Evolutionary conservation across 1,140 invertebrate genomes (phyloP).

Genomic region (Coenobita brevimanus): DNA sequence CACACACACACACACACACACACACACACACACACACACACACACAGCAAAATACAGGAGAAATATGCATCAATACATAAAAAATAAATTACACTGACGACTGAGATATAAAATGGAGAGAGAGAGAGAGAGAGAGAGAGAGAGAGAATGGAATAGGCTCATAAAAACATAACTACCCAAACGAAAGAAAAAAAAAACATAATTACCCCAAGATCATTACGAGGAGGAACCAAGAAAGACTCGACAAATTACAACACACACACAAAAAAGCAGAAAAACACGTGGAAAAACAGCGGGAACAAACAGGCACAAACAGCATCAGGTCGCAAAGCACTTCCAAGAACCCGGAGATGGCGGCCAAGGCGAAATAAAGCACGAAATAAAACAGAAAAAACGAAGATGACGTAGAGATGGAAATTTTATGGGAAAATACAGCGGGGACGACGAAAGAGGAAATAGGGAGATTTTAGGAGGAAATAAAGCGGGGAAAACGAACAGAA

Average conservation of each 20-base stretch:
- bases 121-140: conserved; percentile 1
- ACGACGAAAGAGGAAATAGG: not conserved
- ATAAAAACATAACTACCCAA: not conserved
- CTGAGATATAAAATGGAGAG: not conserved
- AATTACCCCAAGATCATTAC: not conserved
- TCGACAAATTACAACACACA: too few relatives aligned
- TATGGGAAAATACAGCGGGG: not conserved
- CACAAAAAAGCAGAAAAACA: not conserved
- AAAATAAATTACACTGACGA: not conserved
- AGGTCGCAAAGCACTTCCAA: too few relatives aligned
- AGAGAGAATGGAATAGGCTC: not conserved
- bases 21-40: not conserved
- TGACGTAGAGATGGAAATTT: too few relatives aligned
- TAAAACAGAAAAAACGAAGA: too few relatives aligned
- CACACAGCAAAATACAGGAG: too few relatives aligned
- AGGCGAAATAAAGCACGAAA: too few relatives aligned
- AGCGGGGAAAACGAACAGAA: not conserved
- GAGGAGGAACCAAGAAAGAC: not conserved
- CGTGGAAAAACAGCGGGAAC: not conserved
- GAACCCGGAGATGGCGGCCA: too few relatives aligned
- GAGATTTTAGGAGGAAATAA: not conserved
- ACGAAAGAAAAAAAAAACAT: not conserved
- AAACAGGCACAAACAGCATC: not conserved
- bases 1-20: not conserved
- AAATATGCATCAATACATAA: not conserved